Evolutionary conservation across 2,113 vertebrate species (phyloP).

Genomic region (Zosterops hypoxanthus): DNA sequence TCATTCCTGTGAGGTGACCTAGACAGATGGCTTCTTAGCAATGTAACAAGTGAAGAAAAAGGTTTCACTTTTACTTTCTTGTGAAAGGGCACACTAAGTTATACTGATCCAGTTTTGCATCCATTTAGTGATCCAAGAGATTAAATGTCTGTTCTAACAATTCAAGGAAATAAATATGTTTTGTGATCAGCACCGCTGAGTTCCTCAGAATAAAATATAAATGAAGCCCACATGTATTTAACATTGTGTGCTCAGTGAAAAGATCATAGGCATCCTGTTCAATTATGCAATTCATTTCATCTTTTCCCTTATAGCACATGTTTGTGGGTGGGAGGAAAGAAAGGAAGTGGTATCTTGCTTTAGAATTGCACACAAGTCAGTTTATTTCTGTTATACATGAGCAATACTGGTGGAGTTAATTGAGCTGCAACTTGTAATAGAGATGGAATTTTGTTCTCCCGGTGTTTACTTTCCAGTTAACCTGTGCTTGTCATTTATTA

Average conservation of each 20-base stretch:
- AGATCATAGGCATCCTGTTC: not conserved
- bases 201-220: not conserved
- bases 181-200: fast-evolving
- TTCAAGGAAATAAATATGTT: not conserved
- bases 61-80: not conserved
- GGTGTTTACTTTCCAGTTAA: slow-evolving; percentile 8
- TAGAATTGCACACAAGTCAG: not conserved
- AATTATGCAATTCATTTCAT: not conserved
- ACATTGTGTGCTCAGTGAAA: not conserved
- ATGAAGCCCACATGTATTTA: not conserved
- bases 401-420: not conserved
- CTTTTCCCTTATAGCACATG: not conserved
- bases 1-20: not conserved
- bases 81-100: not conserved
- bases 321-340: not conserved
- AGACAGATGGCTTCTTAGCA: not conserved
- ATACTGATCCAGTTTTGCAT: not conserved
- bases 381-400: not conserved
- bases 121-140: not conserved
- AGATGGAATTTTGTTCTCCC: not conserved
- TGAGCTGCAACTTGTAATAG: not conserved
- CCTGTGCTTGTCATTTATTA: not conserved
- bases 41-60: not conserved
- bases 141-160: not conserved
- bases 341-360: not conserved